Conservation (phyloP, 1,140 invertebrate species). For the Chymomyza costata region DNA sequence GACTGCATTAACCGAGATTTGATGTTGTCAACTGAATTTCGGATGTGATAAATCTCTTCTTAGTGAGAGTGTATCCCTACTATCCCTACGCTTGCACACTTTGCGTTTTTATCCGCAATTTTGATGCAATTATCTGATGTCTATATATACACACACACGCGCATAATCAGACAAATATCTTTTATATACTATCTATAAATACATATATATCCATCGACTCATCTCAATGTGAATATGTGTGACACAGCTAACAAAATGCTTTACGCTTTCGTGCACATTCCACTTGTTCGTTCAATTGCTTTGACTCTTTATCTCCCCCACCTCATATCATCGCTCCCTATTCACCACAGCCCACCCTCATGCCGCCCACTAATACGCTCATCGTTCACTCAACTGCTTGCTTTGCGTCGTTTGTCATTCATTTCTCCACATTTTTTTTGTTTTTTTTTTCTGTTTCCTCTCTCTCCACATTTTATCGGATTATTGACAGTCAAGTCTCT, state of each 20-base stretch:
- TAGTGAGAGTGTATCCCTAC: no score
- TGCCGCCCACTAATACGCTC: background rate
- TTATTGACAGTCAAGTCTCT: slow-evolving; percentile 60
- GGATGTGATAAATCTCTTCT: no score
- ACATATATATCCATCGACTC: no score
- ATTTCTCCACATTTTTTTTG: slow-evolving; percentile 5
- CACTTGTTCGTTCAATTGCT: slow-evolving; percentile 60
- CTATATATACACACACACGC: no score
- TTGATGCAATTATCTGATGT: slow-evolving; percentile 38
- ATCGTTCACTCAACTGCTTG: background rate
- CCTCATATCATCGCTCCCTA: background rate
- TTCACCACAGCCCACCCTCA: background rate
- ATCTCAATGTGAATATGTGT: no score
- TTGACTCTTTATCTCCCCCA: slow-evolving; percentile 16
- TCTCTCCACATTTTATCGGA: slow-evolving; percentile 53
- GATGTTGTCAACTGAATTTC: no score
- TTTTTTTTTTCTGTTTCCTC: no score
- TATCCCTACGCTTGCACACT: no score
- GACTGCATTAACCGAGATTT: no score
- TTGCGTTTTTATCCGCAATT: slow-evolving; percentile 12
- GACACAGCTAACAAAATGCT: slow-evolving; percentile 37
- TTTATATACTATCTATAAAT: no score
- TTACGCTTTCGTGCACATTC: slow-evolving; percentile 56
- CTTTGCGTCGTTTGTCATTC: slow-evolving; percentile 7
- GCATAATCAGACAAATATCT: no score